Evolutionary conservation across 35 echinoderm and acorn worm species (phyloP), one percentile per base, ranked within the genome.

Genomic region (Holothuria glaberrima): DNA sequence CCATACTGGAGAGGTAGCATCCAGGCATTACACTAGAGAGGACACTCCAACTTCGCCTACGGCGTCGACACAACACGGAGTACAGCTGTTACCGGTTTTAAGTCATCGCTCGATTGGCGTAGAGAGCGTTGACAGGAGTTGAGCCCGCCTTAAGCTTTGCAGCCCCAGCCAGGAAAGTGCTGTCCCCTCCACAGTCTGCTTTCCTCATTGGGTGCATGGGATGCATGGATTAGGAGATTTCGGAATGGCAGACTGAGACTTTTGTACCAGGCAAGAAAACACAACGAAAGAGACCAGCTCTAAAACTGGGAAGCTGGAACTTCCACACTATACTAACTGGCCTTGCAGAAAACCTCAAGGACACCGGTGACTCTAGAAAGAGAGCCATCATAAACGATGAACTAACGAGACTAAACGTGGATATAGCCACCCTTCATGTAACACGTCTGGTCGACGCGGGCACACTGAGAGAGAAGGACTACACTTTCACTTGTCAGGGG

Each of bases 151-250:
- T 35, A 89, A 94, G 88, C 89, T 86, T 80, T 65, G 89, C 92
- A 94, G 92, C 92, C 91, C 85, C 91, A 78, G 86, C 26, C 92
- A 93, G 29, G 83, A 83, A 90, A 82, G 92, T 94, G 89, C 30
- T 90, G 68, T 31, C 68, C 75, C 82, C 88, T 4, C 80, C 80
- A 94, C 44, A 57, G 88, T 87, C 61, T 71, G 72, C 54, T 72
- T 88, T 52, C 93, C 34, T 82, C 90, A 85, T 20, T 92, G 90
- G 90, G 83, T 92, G 91, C 30, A 63, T 83, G 61, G 75, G n/a
- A n/a, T n/a, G n/a, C n/a, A n/a, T n/a, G 71, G 80, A 50, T 54
- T 84, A 91, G 88, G 66, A 48, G 44, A 20, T 10, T 22, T 25
- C 12, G 18, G 32, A 30, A 33, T 34, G 90, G 33, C 58, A 48